Conservation (phyloP, 1,140 invertebrate genomes). For the Doryteuthis pealeii region DNA sequence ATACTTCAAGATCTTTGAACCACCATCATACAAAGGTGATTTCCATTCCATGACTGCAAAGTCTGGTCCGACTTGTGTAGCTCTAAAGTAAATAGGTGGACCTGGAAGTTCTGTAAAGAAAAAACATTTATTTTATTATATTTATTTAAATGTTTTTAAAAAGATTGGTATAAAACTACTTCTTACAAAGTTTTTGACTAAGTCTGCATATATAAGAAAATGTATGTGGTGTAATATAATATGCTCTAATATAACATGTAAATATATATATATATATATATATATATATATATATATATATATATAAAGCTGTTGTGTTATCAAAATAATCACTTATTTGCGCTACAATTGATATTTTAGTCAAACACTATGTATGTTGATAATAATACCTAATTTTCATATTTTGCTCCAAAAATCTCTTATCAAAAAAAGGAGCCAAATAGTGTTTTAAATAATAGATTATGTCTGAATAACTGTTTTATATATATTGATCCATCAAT, state of each 20-base stretch:
- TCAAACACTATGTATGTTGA: no score
- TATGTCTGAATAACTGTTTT: no score
- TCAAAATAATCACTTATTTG: no score
- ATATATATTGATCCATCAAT: no score
- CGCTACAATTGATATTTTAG: no score
- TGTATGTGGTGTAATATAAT: neutral
- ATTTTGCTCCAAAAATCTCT: no score
- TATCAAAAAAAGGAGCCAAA: no score
- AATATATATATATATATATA: slow-evolving; percentile 1
- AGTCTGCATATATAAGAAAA: neutral
- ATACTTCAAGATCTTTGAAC: slow-evolving; percentile 78
- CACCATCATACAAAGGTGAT: slow-evolving; percentile 87
- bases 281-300: neutral
- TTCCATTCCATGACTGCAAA: slow-evolving; percentile 92
- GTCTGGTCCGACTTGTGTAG: slow-evolving; percentile 90
- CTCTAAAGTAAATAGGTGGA: slow-evolving; percentile 87
- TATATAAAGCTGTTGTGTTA: neutral
- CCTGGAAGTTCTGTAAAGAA: slow-evolving; percentile 78
- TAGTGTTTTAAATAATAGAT: no score
- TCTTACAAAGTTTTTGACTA: neutral
- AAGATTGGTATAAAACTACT: neutral
- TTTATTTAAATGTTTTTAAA: neutral
- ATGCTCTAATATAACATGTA: neutral
- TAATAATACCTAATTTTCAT: no score
- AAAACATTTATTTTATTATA: neutral